Evolutionary conservation across 2,888 invertebrate genomes (phyloP), one percentile per base, ranked within the genome.

Genomic region (Drosophila monieri): DNA sequence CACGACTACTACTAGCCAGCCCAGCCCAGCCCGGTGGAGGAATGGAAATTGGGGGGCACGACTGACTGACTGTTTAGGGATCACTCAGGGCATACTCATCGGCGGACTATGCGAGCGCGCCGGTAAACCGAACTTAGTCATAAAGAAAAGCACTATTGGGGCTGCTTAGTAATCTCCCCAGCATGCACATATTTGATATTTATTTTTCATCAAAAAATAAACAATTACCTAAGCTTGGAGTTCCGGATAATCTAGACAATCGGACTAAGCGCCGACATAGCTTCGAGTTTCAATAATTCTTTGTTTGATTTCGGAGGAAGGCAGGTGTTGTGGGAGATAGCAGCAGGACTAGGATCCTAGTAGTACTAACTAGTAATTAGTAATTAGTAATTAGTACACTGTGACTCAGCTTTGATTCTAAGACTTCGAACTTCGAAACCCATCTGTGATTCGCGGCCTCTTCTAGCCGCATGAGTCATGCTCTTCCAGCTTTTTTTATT

Each of bases 111-210:
- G 81, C 61, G 61, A 44, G 46, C 39, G 39, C 4, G 18, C 55
- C 73, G 48, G 55, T 51, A 49, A 48, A 59, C 44, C 41, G 37
- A 14, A 83, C 81, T 81, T 81, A 81, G 88, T 81, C 81, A 81
- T 81, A 81, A 78, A 32, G 81, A 81, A 78, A 32, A 61, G 57
- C 85, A 69, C 62, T 51, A 80, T 85, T 72, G 81, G 68, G 66
- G 83, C 21, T 18, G 21, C 81, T 88, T 81, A 85, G 58, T 88
- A 81, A 81, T 78, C 74, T 49, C 48, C 51, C 32, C 71, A 60
- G 62, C 69, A 57, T 64, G 6, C 35, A 44, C 48, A 58, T 10
- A 39, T 30, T 0, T 23, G 21, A 4, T 47, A 47, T 9, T 44
- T 66, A 52, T 64, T 52, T 64, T 66, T 66, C 62, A 64, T n/a